Percentiles rank a stretch among this genome's conserved stretches.
phyloP scores from a whole-genome alignment of 2,797 vertebrate genomes.

The Antrozous pallidus region DNA sequence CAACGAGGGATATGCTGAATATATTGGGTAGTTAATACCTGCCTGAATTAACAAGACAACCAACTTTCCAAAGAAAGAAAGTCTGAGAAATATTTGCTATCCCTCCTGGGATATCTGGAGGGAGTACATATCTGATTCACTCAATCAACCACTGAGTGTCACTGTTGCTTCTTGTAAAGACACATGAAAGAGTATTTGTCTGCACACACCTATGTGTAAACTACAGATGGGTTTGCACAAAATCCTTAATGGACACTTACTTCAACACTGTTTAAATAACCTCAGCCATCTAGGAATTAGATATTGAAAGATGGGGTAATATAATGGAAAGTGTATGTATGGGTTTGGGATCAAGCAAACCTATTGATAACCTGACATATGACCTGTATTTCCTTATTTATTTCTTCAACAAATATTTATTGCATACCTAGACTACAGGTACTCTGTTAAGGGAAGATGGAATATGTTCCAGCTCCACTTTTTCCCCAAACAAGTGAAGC shows the following conservation, averaged over 20 bases:
- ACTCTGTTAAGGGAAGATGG: background rate
- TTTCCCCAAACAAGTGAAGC: background rate
- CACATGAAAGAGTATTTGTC: constrained; percentile 60
- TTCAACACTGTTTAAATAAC: background rate
- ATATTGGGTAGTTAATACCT: constrained; percentile 83
- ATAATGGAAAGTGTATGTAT: background rate
- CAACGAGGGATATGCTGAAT: constrained; percentile 82
- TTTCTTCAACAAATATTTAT: background rate
- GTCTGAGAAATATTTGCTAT: constrained; percentile 76
- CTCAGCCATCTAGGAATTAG: background rate
- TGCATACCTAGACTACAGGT: background rate
- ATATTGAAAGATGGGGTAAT: background rate
- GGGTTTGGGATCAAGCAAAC: background rate
- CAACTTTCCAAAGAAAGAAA: constrained; percentile 81
- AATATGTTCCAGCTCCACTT: background rate
- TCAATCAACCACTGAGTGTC: constrained; percentile 73
- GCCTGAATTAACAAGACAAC: constrained; percentile 85
- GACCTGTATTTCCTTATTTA: background rate
- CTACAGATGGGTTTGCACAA: background rate
- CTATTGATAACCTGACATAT: background rate
- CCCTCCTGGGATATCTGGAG: constrained; percentile 70
- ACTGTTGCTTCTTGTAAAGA: constrained; percentile 64
- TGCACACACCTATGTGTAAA: background rate
- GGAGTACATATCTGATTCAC: constrained; percentile 63
- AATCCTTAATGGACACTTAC: background rate